A percentile compares a stretch with the other conserved stretches of the same genome.
These are phyloP conservation scores for Nipponia nippon DNA, from an alignment of 2,113 vertebrate species.

Conservation along the genomic window DNA sequence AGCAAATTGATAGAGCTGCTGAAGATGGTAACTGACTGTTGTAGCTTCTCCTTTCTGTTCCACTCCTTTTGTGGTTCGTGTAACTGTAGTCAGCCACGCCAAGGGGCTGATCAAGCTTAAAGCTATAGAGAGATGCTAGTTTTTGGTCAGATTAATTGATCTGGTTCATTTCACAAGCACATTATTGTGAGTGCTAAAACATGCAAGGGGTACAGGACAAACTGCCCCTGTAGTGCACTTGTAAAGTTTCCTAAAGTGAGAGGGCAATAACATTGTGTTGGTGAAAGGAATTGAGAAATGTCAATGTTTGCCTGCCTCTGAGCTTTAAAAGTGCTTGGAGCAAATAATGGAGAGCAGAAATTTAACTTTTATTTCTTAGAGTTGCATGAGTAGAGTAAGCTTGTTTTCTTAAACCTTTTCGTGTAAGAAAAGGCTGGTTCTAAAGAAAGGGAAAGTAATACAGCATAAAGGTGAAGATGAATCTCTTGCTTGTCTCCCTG, in stretches of 20 bases:
- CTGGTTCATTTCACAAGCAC: background rate
- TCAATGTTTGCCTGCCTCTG: background rate
- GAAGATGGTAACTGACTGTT: background rate
- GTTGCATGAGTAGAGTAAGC: background rate
- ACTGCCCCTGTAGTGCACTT: background rate
- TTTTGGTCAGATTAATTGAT: background rate
- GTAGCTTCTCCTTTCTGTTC: background rate
- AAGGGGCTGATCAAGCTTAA: background rate
- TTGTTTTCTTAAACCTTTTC: background rate
- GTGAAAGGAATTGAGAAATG: background rate
- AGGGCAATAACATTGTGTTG: background rate
- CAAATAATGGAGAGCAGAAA: background rate
- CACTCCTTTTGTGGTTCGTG: background rate
- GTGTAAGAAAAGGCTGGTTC: background rate
- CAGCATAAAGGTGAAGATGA: background rate
- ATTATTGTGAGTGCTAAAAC: fast-evolving
- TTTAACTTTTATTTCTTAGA: background rate
- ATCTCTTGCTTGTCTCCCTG: background rate
- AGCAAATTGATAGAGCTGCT: background rate
- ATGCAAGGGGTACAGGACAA: background rate
- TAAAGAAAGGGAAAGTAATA: background rate
- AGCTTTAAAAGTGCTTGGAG: background rate
- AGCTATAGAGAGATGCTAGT: background rate
- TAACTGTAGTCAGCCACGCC: background rate
- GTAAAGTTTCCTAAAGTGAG: background rate